A percentile compares a stretch with the other conserved stretches of the same genome.
Evolutionary conservation across 2,113 vertebrate genomes (phyloP).

Genomic region (Saguinus imperator): DNA sequence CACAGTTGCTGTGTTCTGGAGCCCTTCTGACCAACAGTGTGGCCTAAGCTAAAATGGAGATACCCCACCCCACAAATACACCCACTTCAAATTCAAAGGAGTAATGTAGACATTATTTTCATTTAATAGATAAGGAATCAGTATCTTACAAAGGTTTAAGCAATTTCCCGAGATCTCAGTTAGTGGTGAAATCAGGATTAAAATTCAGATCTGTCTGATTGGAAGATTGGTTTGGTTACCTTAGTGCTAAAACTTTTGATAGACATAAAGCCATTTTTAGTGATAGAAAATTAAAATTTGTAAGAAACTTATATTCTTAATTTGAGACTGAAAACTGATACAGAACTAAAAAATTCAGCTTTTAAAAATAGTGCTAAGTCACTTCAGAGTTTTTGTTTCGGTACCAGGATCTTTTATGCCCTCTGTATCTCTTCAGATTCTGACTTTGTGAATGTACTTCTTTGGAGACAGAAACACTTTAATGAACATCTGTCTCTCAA

Average conservation of each 20-base stretch:
- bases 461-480: background rate
- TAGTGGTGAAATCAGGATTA: background rate
- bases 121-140: background rate
- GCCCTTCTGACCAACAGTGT: background rate
- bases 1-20: background rate
- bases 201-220: background rate
- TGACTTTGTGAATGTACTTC: background rate
- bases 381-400: background rate
- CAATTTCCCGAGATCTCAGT: background rate
- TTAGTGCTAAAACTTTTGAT: background rate
- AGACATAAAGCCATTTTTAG: constrained; percentile 20
- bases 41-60: background rate
- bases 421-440: background rate
- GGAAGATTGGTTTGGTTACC: background rate
- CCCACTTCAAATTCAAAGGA: background rate
- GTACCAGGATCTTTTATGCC: background rate
- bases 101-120: background rate
- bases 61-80: fast-evolving
- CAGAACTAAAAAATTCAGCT: background rate
- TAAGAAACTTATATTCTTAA: constrained; percentile 29
- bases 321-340: constrained; percentile 6
- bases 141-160: background rate
- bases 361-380: background rate
- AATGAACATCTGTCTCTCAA: background rate
- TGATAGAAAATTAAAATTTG: constrained; percentile 27